Conservation (phyloP, 2,888 invertebrate species). For the Thereva unica region DNA sequence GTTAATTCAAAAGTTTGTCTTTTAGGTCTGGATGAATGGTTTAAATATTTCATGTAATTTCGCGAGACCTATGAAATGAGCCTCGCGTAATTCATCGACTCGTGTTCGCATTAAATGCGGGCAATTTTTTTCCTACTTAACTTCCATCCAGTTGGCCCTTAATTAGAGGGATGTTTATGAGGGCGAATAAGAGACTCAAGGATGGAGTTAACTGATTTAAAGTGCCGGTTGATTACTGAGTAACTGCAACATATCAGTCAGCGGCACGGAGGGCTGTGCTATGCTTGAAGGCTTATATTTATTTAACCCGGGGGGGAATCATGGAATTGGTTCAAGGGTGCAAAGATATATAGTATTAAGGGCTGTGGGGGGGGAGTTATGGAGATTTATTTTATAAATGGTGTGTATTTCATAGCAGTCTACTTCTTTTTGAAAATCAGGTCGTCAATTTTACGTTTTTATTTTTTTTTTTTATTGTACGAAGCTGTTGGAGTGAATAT, state of each 20-base stretch:
- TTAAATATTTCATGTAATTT: conserved; percentile 40
- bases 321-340: no score
- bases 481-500: no score
- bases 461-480: no score
- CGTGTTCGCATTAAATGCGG: conserved; percentile 29
- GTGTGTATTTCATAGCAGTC: no score
- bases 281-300: no score
- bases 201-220: conserved; percentile 36
- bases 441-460: no score
- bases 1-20: conserved; percentile 40
- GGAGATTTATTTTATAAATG: no score
- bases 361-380: no score
- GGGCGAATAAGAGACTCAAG: not conserved
- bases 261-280: no score
- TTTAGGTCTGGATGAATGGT: conserved; percentile 36
- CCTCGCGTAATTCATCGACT: conserved; percentile 29
- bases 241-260: conserved; percentile 21
- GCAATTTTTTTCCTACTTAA: conserved; percentile 13
- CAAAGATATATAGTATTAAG: no score
- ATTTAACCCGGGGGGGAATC: no score
- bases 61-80: conserved; percentile 22
- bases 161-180: conserved; percentile 25
- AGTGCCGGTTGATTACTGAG: conserved; percentile 23
- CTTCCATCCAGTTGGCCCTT: not conserved
- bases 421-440: no score